Evolutionary conservation across 2,113 vertebrate genomes (phyloP).

Genomic region (Cricetomys ansorgei): DNA sequence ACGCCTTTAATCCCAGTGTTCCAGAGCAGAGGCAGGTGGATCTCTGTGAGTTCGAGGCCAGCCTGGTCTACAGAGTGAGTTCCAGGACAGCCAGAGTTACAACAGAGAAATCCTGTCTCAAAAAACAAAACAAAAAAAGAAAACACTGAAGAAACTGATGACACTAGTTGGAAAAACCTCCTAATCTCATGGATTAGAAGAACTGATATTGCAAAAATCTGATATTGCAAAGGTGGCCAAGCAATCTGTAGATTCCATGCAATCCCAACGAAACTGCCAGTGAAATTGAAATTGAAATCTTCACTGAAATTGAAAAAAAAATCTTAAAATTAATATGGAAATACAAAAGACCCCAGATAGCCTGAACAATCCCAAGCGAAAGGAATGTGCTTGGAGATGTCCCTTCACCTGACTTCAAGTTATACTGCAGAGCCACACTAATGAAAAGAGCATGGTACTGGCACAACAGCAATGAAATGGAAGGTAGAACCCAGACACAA

Average conservation of each 20-base stretch:
- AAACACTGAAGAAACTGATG: not conserved
- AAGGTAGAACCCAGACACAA: not conserved
- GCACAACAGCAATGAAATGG: not conserved
- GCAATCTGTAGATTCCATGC: not conserved
- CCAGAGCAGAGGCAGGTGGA: too few species aligned
- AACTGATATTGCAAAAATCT: not conserved
- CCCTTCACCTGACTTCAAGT: not conserved
- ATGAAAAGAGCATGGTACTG: not conserved
- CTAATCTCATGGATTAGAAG: not conserved
- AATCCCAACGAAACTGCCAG: not conserved
- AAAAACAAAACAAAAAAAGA: too few species aligned
- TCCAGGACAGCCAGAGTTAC: too few species aligned
- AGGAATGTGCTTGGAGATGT: not conserved
- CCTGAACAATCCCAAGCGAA: not conserved
- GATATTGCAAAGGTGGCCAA: not conserved
- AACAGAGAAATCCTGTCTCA: too few species aligned
- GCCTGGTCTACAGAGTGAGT: too few species aligned
- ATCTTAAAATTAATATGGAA: not conserved
- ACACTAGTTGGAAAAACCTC: not conserved
- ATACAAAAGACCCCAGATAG: not conserved
- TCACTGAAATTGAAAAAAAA: not conserved
- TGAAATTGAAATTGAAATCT: too few species aligned
- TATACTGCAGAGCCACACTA: not conserved
- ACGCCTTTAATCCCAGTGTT: too few species aligned
- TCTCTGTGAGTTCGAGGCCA: too few species aligned